Evolutionary conservation across 2,113 vertebrate genomes (phyloP), one percentile per base, ranked within the genome.

Genomic region (Heterocephalus glaber): DNA sequence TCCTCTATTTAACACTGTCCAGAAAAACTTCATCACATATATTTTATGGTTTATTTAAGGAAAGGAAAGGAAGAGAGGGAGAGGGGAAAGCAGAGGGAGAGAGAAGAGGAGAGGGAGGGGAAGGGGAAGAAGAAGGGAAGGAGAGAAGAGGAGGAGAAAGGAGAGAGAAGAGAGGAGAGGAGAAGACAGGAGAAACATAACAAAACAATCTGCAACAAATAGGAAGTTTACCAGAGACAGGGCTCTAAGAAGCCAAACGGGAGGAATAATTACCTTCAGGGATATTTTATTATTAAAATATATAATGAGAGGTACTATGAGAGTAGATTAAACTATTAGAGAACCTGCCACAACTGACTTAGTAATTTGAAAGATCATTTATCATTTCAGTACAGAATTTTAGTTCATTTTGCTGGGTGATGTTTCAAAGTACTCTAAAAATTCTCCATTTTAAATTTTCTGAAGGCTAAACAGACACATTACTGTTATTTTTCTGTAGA

Each of bases 261-360:
- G 96, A 97, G 85, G 65, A 81, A 96, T 96, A 97, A 98, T 97
- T 96, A 97, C 70, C 92, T 97, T 80, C 65, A 89, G 93, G 72
- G 81, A 74, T 95, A 94, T 92, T 98, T 96, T 95, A 97, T 97
- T 97, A 98, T 97, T 97, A 97, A 97, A 96, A 93, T 33, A 58
- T 90, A 87, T 97, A 98, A 97, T 97, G 81, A 97, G 81, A 93
- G 63, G n/a, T 92, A 92, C 85, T 89, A 82, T 89, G 70, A 97
- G 90, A 96, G 97, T 87, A 97, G 97, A 97, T 97, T 95, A 96
- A 96, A 93, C 92, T 97, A 97, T 97, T 95, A 98, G 91, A 52
- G 68, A 95, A 89, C n/a, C 96, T 97, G 95, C 92, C 93, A 96
- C 86, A 94, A 97, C 83, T 95, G 97, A 96, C 92, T 97, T 95